These are phyloP conservation scores for Ictalurus furcatus DNA, from an alignment of 2,113 vertebrate species.

Conservation along the genomic window DNA sequence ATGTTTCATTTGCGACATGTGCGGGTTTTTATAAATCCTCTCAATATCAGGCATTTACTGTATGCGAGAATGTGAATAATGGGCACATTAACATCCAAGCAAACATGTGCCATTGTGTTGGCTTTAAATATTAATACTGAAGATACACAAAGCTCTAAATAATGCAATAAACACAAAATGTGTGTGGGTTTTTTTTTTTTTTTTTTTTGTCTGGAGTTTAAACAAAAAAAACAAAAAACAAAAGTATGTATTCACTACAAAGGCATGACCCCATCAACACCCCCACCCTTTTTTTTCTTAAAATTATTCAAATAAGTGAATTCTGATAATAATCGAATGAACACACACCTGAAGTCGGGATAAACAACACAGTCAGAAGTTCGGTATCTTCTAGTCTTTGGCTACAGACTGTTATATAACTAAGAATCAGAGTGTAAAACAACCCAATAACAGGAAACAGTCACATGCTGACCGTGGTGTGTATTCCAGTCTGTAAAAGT, in stretches of 20 bases:
- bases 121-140: not conserved
- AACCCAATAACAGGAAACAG: conserved; percentile 11
- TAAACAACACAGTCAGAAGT: not conserved
- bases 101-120: not conserved
- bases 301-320: not conserved
- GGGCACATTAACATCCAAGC: not conserved
- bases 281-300: no score
- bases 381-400: not conserved
- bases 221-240: not conserved
- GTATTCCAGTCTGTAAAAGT: no score
- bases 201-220: not conserved
- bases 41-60: not conserved
- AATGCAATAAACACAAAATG: not conserved
- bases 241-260: not conserved
- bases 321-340: not conserved
- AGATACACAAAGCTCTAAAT: not conserved
- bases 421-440: not conserved
- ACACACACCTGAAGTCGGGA: not conserved
- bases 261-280: not conserved
- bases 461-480: not conserved
- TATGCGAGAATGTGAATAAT: not conserved
- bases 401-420: not conserved
- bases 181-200: no score
- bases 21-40: not conserved
- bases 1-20: not conserved